Conservation (phyloP, 2,888 invertebrate species). For the Sepiola atlantica region DNA sequence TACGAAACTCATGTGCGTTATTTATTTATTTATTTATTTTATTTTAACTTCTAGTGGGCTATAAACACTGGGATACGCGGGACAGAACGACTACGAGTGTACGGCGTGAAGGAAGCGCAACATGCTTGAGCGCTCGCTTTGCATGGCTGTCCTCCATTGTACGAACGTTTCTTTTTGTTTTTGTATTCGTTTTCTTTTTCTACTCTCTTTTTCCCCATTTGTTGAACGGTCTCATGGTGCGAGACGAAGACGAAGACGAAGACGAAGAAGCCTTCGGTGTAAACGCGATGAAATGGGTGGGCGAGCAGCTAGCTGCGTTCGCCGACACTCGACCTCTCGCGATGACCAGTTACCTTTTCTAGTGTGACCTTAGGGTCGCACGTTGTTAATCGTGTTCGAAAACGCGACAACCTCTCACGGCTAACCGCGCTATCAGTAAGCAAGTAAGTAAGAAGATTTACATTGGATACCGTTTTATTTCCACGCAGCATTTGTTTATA, state of each 20-base stretch:
- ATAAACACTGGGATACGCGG: neutral
- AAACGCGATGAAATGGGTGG: neutral
- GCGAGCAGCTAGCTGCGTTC: neutral
- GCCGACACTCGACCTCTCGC: neutral
- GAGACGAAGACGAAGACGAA: neutral
- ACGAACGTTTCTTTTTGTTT: neutral
- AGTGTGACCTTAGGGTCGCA: constrained; percentile 6
- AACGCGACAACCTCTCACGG: neutral
- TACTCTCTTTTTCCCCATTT: too few relatives aligned
- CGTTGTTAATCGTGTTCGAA: neutral
- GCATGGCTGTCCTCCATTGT: constrained; percentile 14
- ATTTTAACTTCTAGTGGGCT: neutral
- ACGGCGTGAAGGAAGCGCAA: neutral
- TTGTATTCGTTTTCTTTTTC: too few relatives aligned
- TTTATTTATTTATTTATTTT: too few relatives aligned
- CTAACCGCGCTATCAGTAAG: neutral
- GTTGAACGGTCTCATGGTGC: neutral
- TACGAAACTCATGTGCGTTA: too few relatives aligned
- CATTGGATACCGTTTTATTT: neutral
- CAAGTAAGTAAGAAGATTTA: neutral
- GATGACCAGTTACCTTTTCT: neutral
- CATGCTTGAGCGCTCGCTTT: constrained; percentile 15
- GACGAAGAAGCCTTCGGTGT: neutral
- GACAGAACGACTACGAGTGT: neutral
- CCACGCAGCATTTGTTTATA: too few relatives aligned